Evolutionary conservation across 2,113 vertebrate genomes (phyloP).

Genomic region (Megaleporinus macrocephalus): DNA sequence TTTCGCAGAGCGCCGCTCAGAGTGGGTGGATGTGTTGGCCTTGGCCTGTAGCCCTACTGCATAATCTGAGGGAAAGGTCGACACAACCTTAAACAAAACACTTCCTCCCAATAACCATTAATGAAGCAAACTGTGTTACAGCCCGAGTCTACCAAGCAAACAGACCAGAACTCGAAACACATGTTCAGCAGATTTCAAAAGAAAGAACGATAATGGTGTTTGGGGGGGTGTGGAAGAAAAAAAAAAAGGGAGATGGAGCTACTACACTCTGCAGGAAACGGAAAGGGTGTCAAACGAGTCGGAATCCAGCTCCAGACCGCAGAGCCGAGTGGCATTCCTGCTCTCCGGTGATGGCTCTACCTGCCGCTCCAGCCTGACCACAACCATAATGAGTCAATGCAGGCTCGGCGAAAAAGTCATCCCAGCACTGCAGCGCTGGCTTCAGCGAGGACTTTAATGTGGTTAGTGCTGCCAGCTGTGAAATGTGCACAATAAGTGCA

Average conservation of each 20-base stretch:
- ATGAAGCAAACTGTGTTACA: conserved; percentile 48
- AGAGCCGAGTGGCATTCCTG: conserved; percentile 52
- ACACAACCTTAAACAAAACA: conserved; percentile 37
- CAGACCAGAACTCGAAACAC: conserved; percentile 44
- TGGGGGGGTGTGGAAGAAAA: conserved; percentile 18
- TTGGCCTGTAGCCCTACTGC: conserved; percentile 27
- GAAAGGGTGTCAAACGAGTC: conserved; percentile 48
- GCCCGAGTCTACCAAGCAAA: conserved; percentile 47
- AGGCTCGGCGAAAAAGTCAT: conserved; percentile 46
- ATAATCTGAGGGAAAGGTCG: conserved; percentile 26
- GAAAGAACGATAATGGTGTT: conserved; percentile 34
- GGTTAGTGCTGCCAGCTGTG: conserved; percentile 46
- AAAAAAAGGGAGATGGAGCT: conserved; percentile 7
- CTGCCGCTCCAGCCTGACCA: conserved; percentile 51
- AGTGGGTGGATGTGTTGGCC: conserved; percentile 17
- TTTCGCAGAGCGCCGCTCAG: neutral
- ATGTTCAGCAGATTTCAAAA: conserved; percentile 57
- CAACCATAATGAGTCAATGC: conserved; percentile 45
- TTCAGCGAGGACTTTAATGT: conserved; percentile 49
- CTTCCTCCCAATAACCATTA: conserved; percentile 61
- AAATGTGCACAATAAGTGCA: conserved; percentile 53
- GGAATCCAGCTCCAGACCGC: conserved; percentile 40
- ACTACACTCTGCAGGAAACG: conserved; percentile 42
- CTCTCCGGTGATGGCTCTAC: conserved; percentile 50
- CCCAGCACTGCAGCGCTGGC: conserved; percentile 19